phyloP scores from a whole-genome alignment of 1,140 invertebrate species.

The Eumeta japonica region DNA sequence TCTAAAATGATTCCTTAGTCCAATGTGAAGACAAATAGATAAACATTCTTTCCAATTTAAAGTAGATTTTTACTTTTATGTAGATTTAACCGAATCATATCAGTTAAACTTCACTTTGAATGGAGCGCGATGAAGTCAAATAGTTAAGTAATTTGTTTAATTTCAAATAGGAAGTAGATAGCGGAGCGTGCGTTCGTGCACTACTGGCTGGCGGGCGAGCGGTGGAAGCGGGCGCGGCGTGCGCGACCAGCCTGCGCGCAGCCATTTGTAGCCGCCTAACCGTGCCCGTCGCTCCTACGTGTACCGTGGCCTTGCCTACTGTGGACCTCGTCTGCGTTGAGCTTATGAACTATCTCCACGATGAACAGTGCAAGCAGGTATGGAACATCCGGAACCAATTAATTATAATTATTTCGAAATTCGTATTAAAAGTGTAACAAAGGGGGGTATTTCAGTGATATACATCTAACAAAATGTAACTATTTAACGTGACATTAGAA shows the following conservation, averaged over 20 bases:
- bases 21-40: too few relatives aligned
- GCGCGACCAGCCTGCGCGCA: constrained; percentile 21
- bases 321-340: constrained; percentile 38
- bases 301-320: constrained; percentile 20
- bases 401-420: too few relatives aligned
- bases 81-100: too few relatives aligned
- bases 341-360: constrained; percentile 19
- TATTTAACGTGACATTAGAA: too few relatives aligned
- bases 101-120: too few relatives aligned
- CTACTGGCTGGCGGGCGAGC: constrained; percentile 32
- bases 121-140: too few relatives aligned
- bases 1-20: too few relatives aligned
- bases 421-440: too few relatives aligned
- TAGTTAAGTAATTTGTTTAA: neutral
- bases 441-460: too few relatives aligned
- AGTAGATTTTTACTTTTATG: neutral
- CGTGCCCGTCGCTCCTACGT: constrained; percentile 12
- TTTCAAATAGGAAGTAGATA: constrained; percentile 31
- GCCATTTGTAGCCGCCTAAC: constrained; percentile 9
- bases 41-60: too few relatives aligned
- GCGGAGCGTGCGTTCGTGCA: constrained; percentile 31
- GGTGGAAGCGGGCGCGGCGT: constrained; percentile 32
- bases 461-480: too few relatives aligned
- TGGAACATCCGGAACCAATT: too few relatives aligned
- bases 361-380: constrained; percentile 20